Base-by-base conservation (phyloP, 2,797 vertebrate genomes). In the Scolopax bukidnonensis region DNA sequence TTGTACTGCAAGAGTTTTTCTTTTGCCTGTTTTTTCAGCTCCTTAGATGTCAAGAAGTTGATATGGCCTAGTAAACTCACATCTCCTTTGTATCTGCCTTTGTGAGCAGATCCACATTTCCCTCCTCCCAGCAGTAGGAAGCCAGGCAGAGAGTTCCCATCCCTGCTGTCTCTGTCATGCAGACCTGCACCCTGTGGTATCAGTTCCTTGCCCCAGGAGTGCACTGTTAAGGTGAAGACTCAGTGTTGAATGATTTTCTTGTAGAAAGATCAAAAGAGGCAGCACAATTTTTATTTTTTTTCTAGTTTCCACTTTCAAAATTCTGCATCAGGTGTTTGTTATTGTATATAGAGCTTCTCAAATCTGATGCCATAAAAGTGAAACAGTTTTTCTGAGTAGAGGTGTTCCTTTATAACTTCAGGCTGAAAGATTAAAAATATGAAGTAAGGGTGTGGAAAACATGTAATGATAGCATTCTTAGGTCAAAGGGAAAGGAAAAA, bases 21-120 rank as follows among this genome's bases (percentile, higher is more conserved):
- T 77, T 87, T 48, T 92, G 68, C 67, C 64, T 59, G 25, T 64
- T 8, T 40, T 90, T 86, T 77, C 90, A 94, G 56, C 59, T 87
- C 28, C 70, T 80, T 32, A 64, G 59, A 30, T 53, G 38, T 71
- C 61, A 71, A 20, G 83, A 67, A 76, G 53, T 32, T 71, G 45
- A 38, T 65, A 11, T 1, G 5, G 70, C 59, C 54, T 45, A 32
- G 45, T 56, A 67, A 74, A n/a, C 50, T 86, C 33, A 2, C 0
- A 0, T 16, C 33, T 67, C 13, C 67, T 79, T 40, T 4, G 36
- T 36, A 28, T 28, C 21, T 10, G 41, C 59, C 36, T 47, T 7
- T 81, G 8, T 32, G 51, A 24, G 56, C 3, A 83, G 91, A 20
- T n/a, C 5, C 8, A 9, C 63, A 53, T 63, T 68, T 70, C 40